Base-by-base conservation (phyloP, 2,888 invertebrate genomes). In the Erebia palarica region DNA sequence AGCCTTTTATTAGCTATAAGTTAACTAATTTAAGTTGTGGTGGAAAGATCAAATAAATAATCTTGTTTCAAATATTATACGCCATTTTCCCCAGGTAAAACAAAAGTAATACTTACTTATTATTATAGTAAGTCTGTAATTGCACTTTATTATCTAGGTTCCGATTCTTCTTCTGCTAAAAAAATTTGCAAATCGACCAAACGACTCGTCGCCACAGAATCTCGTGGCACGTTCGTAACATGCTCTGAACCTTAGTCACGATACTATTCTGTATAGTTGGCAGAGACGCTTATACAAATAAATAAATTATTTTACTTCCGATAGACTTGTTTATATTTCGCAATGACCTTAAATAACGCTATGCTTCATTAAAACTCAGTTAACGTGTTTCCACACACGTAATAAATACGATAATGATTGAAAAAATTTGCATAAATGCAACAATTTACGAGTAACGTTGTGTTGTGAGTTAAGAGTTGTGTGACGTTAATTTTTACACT, bases 351-450 rank as follows among this genome's bases (percentile, higher is more conserved):
- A 16, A 57, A 65, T 57, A 65, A 44, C 60, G 53, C 57, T 18
- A 55, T 60, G 70, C 65, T 65, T 59, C 64, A 59, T 65, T 65
- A 53, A 59, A 70, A 70, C 70, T 47, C 49, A 36, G 36, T 65
- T 53, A 60, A 70, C 65, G 65, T 65, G 58, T 64, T 51, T 42
- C 53, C 49, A 65, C 57, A 53, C 65, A 65, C 70, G 70, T 70
- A 70, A 70, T 60, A 53, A 65, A 70, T 66, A 66, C 21, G 47
- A 49, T 63, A 63, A 63, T 49, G 21, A 49, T 44, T 58, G 44
- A 66, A 58, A 47, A 66, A 58, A 47, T 57, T 47, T 58, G 9
- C 57, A 58, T 66, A 18, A 57, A 44, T 57, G 57, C 44, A 58
- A 44, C 44, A 66, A 65, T 55, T 55, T 55, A 53, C 55, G 13